Evolutionary conservation across 2,888 invertebrate genomes (phyloP), one percentile per base, ranked within the genome.

Genomic region (Carabus problematicus): DNA sequence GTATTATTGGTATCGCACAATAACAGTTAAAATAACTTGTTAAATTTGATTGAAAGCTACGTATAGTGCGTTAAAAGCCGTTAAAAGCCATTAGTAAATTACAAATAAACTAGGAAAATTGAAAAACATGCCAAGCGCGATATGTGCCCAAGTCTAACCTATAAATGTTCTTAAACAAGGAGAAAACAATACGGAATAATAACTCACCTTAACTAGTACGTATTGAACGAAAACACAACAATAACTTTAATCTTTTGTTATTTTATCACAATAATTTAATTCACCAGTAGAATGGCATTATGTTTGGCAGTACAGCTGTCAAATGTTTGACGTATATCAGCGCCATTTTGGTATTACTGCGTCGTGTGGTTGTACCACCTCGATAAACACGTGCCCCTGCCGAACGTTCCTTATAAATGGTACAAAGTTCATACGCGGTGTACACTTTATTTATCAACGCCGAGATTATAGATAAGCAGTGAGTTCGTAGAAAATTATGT

Each of bases 301-400:
- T 64, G 49, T 64, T 64, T 64, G 58, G 45, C 58, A 64, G 39
- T 45, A 64, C 14, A 64, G 58, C 64, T 64, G 64, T 64, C 64
- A 64, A 58, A 39, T 39, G 6, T 45, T 47, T 62, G 62, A 58
- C 64, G 39, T 64, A 19, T 39, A 47, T 58, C 58, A 55, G 45
- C 64, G 64, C 64, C 64, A 64, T 64, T 64, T 64, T 64, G 64
- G 55, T 18, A 59, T 14, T 59, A 59, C 12, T 29, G 19, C 56
- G 39, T 8, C 12, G 18, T 41, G 18, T 52, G 9, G 52, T 11
- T 14, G 18, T 52, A 52, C 52, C 52, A 52, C 16, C 19, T 8
- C 19, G 52, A 9, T 52, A 52, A 52, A 18, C 52, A 52, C 18
- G 52, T 52, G 52, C 18, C 52, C 7, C 52, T 45, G 45, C 45